Base-by-base conservation (phyloP, 2,888 invertebrate species). In the Dryobota labecula region DNA sequence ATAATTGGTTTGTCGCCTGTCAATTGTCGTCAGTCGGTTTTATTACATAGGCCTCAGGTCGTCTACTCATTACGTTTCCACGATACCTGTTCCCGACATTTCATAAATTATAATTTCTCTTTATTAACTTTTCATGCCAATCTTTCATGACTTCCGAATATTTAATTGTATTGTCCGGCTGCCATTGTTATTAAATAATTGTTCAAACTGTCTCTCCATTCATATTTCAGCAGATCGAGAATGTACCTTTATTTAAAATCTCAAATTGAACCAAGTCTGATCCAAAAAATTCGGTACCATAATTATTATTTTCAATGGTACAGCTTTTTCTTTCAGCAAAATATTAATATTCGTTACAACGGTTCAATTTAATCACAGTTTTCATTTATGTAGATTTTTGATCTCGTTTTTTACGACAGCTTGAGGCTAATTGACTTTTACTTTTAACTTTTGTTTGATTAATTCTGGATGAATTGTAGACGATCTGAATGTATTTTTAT, bases 361-460 rank as follows among this genome's bases (percentile, higher is more conserved):
- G 24, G 38, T 60, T 38, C 63, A 54, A 41, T 72, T 72, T 38
- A 56, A 79, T 61, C 18, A 13, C 7, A 51, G 56, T 38, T 72
- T 58, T 54, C 20, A 27, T 73, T 65, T 47, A n/a, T 38, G 18
- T 75, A 33, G 1, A 24, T 45, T 56, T 78, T 64, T 43, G 27
- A 6, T 53, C 27, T 51, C n/a, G 6, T 49, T 49, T 41, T 5
- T 5, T 7, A 24, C 8, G 47, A n/a, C 30, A 56, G 43, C 43
- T 61, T 30, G n/a, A n/a, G 15, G 30, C n/a, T 27, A 74, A 74
- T 65, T 66, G 54, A n/a, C 24, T 45, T 18, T 47, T 13, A 27
- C 33, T 47, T 56, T 75, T 65, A n/a, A n/a, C n/a, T n/a, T n/a
- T n/a, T n/a, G 41, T 73, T 58, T 41, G 33, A 60, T 41, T 43